phyloP scores from a whole-genome alignment of 2,797 vertebrate species.

The Gambusia yucatana region DNA sequence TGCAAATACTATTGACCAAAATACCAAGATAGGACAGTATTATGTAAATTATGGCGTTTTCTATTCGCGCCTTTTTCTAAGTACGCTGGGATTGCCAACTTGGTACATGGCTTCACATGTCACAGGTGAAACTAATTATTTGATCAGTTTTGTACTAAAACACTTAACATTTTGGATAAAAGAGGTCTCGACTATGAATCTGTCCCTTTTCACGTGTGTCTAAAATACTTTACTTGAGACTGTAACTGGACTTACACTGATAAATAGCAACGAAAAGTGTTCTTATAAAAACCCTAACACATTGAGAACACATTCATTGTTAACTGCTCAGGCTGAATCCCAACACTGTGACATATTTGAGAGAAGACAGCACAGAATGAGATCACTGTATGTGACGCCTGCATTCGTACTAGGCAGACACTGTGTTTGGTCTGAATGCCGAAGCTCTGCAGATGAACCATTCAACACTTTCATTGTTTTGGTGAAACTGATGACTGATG shows the following conservation, averaged over 20 bases:
- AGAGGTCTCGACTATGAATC: background rate
- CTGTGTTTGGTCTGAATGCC: conserved; percentile 51
- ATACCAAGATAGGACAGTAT: background rate
- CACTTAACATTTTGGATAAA: background rate
- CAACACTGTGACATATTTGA: background rate
- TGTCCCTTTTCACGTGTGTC: background rate
- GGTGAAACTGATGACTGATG: conserved; percentile 20
- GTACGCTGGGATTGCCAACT: background rate
- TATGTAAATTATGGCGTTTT: background rate
- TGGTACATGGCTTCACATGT: background rate
- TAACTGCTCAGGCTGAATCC: conserved; percentile 1
- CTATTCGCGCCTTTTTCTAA: background rate
- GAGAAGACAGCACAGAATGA: background rate
- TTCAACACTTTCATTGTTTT: conserved; percentile 58
- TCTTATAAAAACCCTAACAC: background rate
- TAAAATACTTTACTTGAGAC: background rate
- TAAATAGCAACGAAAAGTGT: background rate
- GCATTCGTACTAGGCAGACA: conserved; percentile 65
- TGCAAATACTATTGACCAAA: background rate
- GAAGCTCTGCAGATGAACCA: conserved; percentile 37
- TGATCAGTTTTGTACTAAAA: background rate
- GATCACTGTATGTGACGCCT: conserved; percentile 23
- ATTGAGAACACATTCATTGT: background rate
- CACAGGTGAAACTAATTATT: background rate
- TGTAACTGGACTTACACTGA: background rate